Conservation (phyloP, 2,113 vertebrate genomes). For the Podarcis muralis region DNA sequence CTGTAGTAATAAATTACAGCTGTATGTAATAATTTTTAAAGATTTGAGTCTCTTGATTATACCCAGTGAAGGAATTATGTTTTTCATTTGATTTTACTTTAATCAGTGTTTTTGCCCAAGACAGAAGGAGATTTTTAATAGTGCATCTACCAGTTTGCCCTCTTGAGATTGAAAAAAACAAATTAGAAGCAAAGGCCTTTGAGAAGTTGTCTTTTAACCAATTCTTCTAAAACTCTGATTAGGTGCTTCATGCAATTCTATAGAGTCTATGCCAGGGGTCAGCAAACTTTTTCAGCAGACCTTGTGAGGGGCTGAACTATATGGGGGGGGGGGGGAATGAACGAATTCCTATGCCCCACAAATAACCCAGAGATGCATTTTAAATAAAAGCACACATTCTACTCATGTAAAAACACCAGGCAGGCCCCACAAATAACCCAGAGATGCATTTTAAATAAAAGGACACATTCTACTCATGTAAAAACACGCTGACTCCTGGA, state of each 20-base stretch:
- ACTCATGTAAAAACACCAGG: too few species aligned
- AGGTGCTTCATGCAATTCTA: background rate
- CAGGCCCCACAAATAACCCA: too few species aligned
- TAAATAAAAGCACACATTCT: too few species aligned
- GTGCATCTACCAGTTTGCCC: background rate
- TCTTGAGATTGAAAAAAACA: conserved; percentile 3
- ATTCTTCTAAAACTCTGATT: conserved; percentile 33
- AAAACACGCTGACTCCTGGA: too few species aligned
- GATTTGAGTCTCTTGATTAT: conserved; percentile 29
- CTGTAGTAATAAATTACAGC: conserved; percentile 46
- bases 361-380: too few species aligned
- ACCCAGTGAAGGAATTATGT: conserved; percentile 28
- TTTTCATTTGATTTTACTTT: conserved; percentile 30
- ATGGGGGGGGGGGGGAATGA: too few species aligned
- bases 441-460: too few species aligned
- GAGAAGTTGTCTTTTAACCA: conserved; percentile 22
- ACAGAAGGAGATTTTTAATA: conserved; percentile 2
- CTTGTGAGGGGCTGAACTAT: too few species aligned
- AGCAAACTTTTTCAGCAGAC: too few species aligned
- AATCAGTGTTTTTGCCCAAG: conserved; percentile 5
- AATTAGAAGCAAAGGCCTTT: conserved; percentile 22
- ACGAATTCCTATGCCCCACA: too few species aligned
- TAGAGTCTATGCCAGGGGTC: too few species aligned
- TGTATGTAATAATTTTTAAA: conserved; percentile 11
- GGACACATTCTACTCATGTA: too few species aligned